Percentiles rank a stretch among this genome's conserved stretches.
Evolutionary conservation across 2,888 invertebrate genomes (phyloP).

Genomic region (Holacanthella duospinosa): DNA sequence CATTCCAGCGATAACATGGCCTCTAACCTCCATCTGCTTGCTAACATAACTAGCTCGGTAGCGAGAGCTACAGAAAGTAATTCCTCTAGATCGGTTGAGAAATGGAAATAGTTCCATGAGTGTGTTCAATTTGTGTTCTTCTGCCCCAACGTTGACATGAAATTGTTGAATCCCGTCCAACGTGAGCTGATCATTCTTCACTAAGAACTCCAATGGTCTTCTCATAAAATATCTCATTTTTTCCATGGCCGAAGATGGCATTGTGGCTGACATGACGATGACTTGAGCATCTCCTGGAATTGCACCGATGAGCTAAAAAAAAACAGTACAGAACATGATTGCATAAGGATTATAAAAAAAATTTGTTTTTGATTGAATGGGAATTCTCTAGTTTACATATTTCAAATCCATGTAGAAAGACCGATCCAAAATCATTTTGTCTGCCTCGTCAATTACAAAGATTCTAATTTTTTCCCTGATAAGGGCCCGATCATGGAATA

Average conservation of each 20-base stretch:
- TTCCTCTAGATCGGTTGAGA: not conserved
- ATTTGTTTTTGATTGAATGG: not conserved
- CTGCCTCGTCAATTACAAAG: constrained; percentile 9
- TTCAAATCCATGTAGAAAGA: not conserved
- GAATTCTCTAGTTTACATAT: not conserved
- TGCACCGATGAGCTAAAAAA: not conserved
- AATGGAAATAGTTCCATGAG: constrained; percentile 1
- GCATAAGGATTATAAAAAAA: not conserved
- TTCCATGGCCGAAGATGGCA: constrained; percentile 1
- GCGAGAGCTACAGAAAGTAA: constrained; percentile 3
- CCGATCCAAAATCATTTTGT: constrained; percentile 7
- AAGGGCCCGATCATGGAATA: not conserved
- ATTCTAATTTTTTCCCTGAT: not conserved
- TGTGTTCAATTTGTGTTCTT: constrained; percentile 2
- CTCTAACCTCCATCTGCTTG: not conserved
- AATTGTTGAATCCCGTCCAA: constrained; percentile 9
- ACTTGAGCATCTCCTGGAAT: constrained; percentile 5
- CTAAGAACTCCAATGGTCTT: not conserved
- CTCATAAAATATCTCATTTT: not conserved
- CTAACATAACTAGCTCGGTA: not conserved
- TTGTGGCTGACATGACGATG: constrained; percentile 9
- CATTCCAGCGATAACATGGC: not conserved
- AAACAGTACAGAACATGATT: not conserved
- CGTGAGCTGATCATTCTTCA: constrained; percentile 3
- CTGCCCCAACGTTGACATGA: constrained; percentile 6